A percentile compares a stretch with the other conserved stretches of the same genome.
Evolutionary conservation across 2,888 invertebrate species (phyloP).

Genomic region (Zaprionus bogoriensis): DNA sequence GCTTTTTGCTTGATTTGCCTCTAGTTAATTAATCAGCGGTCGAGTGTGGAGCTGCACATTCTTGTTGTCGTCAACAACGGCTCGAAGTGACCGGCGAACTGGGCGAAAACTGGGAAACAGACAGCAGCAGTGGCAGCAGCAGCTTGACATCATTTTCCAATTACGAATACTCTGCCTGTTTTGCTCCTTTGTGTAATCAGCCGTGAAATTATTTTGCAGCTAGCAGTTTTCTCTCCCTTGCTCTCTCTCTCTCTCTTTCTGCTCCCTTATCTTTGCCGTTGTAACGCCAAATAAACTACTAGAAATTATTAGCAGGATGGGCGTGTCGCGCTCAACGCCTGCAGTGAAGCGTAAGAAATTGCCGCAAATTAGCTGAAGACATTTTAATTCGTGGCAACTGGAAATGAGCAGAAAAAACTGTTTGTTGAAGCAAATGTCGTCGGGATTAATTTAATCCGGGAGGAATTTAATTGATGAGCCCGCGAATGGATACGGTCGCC

Average conservation of each 20-base stretch:
- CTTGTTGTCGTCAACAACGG: slow-evolving; percentile 18
- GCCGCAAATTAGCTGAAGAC: slow-evolving; percentile 36
- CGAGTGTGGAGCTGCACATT: slow-evolving; percentile 51
- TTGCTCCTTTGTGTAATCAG: slow-evolving; percentile 57
- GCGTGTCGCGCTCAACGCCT: not conserved
- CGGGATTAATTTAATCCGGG: not conserved
- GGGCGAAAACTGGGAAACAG: not conserved
- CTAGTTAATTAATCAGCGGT: slow-evolving; percentile 73
- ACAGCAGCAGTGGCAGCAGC: slow-evolving; percentile 10
- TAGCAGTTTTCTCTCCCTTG: slow-evolving; percentile 4
- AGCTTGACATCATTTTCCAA: slow-evolving; percentile 69
- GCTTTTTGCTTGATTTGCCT: slow-evolving; percentile 62
- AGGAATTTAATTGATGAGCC: not conserved
- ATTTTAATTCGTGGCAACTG: slow-evolving; percentile 13
- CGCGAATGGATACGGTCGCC: not conserved
- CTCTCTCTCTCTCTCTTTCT: not conserved
- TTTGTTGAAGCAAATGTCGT: not conserved
- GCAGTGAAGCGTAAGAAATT: slow-evolving; percentile 18
- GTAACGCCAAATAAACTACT: slow-evolving; percentile 56
- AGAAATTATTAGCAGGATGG: slow-evolving; percentile 29
- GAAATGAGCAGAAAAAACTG: not conserved
- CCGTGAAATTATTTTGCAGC: slow-evolving; percentile 57
- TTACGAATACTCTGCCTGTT: slow-evolving; percentile 42
- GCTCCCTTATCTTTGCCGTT: slow-evolving; percentile 13
- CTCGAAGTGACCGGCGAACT: not conserved